A percentile compares a stretch with the other conserved stretches of the same genome.
Conservation (phyloP, 2,888 invertebrate species). For the Baccha elongata region DNA sequence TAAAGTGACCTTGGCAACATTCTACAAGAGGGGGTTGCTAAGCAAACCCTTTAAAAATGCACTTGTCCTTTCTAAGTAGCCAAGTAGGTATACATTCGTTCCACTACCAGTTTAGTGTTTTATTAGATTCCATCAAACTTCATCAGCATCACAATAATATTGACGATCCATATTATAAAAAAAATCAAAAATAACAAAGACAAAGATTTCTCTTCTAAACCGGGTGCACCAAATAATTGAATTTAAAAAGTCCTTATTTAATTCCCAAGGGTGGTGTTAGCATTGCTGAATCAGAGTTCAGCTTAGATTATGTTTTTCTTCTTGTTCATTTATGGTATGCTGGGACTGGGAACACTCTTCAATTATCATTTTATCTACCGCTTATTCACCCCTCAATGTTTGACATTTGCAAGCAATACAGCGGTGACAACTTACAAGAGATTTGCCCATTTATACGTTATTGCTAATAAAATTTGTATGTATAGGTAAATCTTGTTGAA, state of each 20-base stretch:
- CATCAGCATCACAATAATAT: too few species aligned
- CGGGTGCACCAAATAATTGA: constrained; percentile 37
- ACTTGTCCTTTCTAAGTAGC: constrained; percentile 41
- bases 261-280: constrained; percentile 63
- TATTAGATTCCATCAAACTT: background rate
- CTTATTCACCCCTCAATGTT: constrained; percentile 50
- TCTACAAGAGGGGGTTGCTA: constrained; percentile 42
- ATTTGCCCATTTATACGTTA: constrained; percentile 59
- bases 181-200: background rate
- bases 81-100: too few species aligned
- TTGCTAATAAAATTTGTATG: constrained; percentile 30
- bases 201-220: constrained; percentile 9
- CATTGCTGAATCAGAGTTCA: constrained; percentile 34
- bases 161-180: too few species aligned
- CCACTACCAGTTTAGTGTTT: too few species aligned
- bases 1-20: constrained; percentile 5
- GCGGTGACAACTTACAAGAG: constrained; percentile 54
- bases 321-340: constrained; percentile 53
- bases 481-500: constrained; percentile 30
- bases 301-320: constrained; percentile 16
- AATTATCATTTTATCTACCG: constrained; percentile 51
- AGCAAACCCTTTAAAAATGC: constrained; percentile 37
- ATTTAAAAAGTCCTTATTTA: constrained; percentile 41
- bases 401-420: constrained; percentile 42
- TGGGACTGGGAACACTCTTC: constrained; percentile 20